Percentiles rank a stretch among this genome's conserved stretches.
phyloP scores from a whole-genome alignment of 2,888 invertebrate genomes.

The Ecdyonurus torrentis region DNA sequence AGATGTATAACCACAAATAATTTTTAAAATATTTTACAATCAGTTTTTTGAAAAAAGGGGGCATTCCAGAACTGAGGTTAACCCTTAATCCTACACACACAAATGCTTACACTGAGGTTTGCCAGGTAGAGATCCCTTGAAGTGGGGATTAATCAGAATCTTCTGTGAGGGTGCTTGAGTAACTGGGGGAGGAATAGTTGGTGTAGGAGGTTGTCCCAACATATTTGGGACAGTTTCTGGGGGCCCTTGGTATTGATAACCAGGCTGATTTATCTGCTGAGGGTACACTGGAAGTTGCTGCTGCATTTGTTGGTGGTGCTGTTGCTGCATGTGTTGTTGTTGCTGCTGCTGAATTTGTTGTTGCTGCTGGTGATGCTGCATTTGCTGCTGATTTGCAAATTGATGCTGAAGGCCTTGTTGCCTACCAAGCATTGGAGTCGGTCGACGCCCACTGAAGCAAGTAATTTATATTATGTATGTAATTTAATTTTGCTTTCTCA shows the following conservation, averaged over 20 bases:
- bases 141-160: not conserved
- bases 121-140: not conserved
- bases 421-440: too few species aligned
- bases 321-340: not conserved
- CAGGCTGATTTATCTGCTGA: not conserved
- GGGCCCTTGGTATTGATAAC: not conserved
- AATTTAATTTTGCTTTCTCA: too few species aligned
- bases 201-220: too few species aligned
- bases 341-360: not conserved
- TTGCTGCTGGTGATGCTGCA: not conserved
- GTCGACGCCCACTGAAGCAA: too few species aligned
- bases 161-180: too few species aligned
- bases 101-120: not conserved
- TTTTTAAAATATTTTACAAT: too few species aligned
- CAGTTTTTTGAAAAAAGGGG: too few species aligned
- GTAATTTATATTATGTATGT: too few species aligned
- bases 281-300: not conserved
- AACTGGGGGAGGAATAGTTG: too few species aligned
- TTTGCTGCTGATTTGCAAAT: not conserved
- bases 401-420: not conserved
- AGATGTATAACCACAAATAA: too few species aligned
- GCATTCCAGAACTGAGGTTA: too few species aligned
- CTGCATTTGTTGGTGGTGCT: not conserved
- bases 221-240: not conserved
- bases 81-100: too few species aligned